Conservation (phyloP, 2,113 vertebrate species). For the Aspiorhynchus laticeps region DNA sequence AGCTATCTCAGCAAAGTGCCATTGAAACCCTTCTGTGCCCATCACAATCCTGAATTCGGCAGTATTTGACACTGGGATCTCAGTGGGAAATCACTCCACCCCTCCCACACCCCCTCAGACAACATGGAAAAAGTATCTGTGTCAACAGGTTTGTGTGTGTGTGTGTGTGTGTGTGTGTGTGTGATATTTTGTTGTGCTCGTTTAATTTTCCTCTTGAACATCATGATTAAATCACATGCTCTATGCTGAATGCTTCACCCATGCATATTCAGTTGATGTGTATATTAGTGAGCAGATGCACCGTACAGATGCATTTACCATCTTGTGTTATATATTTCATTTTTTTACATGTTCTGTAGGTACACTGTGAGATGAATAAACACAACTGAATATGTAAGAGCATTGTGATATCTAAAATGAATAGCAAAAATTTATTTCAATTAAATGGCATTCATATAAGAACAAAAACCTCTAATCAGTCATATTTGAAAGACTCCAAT, state of each 20-base stretch:
- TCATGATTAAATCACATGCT: conserved; percentile 14
- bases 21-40: conserved; percentile 27
- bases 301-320: neutral
- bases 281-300: neutral
- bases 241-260: neutral
- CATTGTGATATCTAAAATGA: neutral
- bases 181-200: neutral
- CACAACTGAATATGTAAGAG: neutral
- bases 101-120: conserved; percentile 12
- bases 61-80: conserved; percentile 28
- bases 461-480: neutral
- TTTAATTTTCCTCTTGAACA: neutral
- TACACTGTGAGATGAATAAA: neutral
- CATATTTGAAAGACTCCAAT: neutral
- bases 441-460: neutral
- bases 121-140: neutral
- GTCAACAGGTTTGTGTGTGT: conserved; percentile 23
- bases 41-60: conserved; percentile 16
- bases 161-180: neutral
- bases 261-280: neutral
- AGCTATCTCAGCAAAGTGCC: conserved; percentile 32
- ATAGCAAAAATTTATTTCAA: neutral
- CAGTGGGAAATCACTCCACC: conserved; percentile 36
- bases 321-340: neutral
- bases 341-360: neutral